Evolutionary conservation across 2,888 invertebrate species (phyloP).

Genomic region (Troglohyphantes excavatus): DNA sequence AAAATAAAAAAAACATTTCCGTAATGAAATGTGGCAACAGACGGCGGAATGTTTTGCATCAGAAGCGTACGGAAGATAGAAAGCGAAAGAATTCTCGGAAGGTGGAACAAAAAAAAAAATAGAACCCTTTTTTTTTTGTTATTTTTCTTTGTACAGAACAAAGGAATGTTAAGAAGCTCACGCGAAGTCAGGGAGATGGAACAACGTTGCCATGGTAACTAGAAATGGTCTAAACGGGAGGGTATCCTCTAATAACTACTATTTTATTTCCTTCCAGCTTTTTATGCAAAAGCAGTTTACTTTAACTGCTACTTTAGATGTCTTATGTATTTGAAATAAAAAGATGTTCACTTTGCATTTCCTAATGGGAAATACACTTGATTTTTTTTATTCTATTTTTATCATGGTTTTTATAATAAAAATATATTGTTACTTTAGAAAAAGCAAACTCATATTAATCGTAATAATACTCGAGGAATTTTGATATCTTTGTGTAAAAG

Average conservation of each 20-base stretch:
- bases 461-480: too few species aligned
- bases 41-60: slow-evolving; percentile 4
- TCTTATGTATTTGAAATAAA: neutral
- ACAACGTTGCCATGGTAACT: neutral
- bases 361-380: too few species aligned
- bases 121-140: neutral
- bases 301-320: neutral
- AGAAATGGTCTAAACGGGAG: neutral
- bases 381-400: too few species aligned
- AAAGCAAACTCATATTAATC: too few species aligned
- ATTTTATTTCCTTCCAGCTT: neutral
- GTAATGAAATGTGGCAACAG: slow-evolving; percentile 9
- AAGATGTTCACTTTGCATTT: neutral
- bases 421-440: too few species aligned
- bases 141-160: neutral
- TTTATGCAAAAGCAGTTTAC: neutral
- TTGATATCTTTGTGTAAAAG: too few species aligned
- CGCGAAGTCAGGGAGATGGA: slow-evolving; percentile 5
- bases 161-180: slow-evolving; percentile 9
- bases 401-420: too few species aligned
- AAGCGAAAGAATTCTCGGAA: neutral
- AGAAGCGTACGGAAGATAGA: neutral
- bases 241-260: slow-evolving; percentile 5
- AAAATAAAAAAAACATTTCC: neutral
- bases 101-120: neutral